phyloP scores from a whole-genome alignment of 2,797 vertebrate genomes.

The Gephyroberyx darwinii region DNA sequence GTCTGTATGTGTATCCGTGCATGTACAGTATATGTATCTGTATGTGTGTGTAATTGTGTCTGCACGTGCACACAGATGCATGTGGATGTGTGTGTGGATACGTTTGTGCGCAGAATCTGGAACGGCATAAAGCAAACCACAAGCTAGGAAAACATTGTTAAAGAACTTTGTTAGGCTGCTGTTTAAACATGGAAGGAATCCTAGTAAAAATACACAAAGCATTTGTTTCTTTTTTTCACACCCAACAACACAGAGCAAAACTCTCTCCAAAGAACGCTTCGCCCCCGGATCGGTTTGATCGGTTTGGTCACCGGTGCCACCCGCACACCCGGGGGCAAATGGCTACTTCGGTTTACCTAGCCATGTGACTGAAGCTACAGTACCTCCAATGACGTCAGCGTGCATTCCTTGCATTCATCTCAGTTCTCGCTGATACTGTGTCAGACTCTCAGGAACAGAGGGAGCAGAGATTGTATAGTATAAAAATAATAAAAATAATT shows the following conservation, averaged over 20 bases:
- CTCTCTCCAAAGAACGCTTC: slow-evolving; percentile 41
- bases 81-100: slow-evolving; percentile 30
- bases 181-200: slow-evolving; percentile 72
- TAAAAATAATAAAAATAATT: slow-evolving; percentile 59
- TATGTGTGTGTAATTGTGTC: background rate
- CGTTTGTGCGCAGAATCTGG: slow-evolving; percentile 35
- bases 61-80: slow-evolving; percentile 11
- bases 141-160: slow-evolving; percentile 64
- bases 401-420: slow-evolving; percentile 73
- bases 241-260: slow-evolving; percentile 41
- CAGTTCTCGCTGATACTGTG: slow-evolving; percentile 69
- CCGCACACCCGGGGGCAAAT: slow-evolving; percentile 37
- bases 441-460: slow-evolving; percentile 49
- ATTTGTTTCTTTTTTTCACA: slow-evolving; percentile 52
- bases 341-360: slow-evolving; percentile 69
- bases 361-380: slow-evolving; percentile 67
- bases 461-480: slow-evolving; percentile 60
- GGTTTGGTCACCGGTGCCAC: slow-evolving; percentile 34
- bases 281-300: slow-evolving; percentile 39
- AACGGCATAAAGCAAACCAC: slow-evolving; percentile 47
- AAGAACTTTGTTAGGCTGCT: slow-evolving; percentile 51
- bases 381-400: slow-evolving; percentile 67
- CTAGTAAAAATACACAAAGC: slow-evolving; percentile 69
- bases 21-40: slow-evolving; percentile 16
- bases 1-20: slow-evolving; percentile 10